Evolutionary conservation across 92 coral and sea anemone species (phyloP).

Genomic region (Phenganax stokvisi): DNA sequence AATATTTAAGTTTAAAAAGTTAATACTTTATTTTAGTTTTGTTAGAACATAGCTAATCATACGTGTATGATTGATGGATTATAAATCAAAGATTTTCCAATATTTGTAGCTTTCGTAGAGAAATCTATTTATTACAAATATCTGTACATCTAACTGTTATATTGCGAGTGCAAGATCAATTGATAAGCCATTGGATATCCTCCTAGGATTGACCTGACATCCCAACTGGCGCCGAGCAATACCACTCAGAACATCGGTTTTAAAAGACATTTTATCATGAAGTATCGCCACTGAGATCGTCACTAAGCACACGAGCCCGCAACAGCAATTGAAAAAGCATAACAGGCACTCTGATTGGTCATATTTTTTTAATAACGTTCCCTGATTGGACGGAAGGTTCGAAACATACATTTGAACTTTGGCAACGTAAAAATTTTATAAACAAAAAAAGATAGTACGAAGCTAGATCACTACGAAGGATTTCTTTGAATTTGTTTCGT

Average conservation of each 20-base stretch:
- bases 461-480: neutral
- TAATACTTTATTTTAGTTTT: too few relatives aligned
- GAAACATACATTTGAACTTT: constrained; percentile 23
- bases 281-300: neutral
- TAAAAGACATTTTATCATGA: neutral
- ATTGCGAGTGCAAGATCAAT: neutral
- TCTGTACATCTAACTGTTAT: neutral
- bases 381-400: constrained; percentile 25
- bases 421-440: neutral
- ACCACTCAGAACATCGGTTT: neutral
- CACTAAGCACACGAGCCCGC: neutral
- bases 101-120: neutral
- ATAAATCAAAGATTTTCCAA: neutral
- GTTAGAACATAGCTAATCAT: too few relatives aligned
- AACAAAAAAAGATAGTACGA: neutral
- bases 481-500: neutral
- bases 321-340: neutral
- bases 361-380: neutral
- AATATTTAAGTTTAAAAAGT: too few relatives aligned
- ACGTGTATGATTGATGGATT: too few relatives aligned
- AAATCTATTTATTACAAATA: constrained; percentile 10
- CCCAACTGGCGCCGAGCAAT: too few relatives aligned
- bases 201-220: neutral
- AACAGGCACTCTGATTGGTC: constrained; percentile 8
- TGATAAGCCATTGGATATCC: neutral